Conservation (phyloP, 2,113 vertebrate species). For the Spilogale gracilis region DNA sequence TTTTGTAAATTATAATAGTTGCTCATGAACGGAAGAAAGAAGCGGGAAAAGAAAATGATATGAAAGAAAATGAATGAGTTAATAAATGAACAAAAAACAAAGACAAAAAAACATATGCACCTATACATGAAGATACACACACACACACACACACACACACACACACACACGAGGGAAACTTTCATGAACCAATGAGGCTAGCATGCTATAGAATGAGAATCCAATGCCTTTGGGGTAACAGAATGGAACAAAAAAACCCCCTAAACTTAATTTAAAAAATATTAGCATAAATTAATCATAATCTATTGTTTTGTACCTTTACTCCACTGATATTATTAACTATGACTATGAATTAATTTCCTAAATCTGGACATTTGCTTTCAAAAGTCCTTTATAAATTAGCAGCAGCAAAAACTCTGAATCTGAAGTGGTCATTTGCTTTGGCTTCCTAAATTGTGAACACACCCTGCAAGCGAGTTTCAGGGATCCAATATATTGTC, state of each 20-base stretch:
- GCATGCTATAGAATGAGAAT: neutral
- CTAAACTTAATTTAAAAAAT: neutral
- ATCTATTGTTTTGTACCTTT: neutral
- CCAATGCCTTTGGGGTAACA: neutral
- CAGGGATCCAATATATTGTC: neutral
- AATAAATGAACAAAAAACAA: neutral
- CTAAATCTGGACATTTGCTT: neutral
- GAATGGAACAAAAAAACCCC: neutral
- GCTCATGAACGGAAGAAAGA: neutral
- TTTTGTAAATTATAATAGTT: neutral
- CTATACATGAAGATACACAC: neutral
- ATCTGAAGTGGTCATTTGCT: neutral
- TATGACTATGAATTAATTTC: neutral
- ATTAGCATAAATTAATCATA: neutral
- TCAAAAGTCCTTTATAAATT: neutral
- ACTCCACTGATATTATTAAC: neutral
- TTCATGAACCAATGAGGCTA: neutral
- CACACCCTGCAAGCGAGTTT: neutral
- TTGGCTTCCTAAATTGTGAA: neutral
- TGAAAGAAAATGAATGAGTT: neutral
- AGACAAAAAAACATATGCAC: neutral
- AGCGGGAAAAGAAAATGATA: neutral
- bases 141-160: neutral
- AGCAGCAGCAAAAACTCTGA: neutral
- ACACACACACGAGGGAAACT: neutral